These are phyloP conservation scores for Acanthurus tractus DNA, from an alignment of 2,797 vertebrate species.

Conservation along the genomic window DNA sequence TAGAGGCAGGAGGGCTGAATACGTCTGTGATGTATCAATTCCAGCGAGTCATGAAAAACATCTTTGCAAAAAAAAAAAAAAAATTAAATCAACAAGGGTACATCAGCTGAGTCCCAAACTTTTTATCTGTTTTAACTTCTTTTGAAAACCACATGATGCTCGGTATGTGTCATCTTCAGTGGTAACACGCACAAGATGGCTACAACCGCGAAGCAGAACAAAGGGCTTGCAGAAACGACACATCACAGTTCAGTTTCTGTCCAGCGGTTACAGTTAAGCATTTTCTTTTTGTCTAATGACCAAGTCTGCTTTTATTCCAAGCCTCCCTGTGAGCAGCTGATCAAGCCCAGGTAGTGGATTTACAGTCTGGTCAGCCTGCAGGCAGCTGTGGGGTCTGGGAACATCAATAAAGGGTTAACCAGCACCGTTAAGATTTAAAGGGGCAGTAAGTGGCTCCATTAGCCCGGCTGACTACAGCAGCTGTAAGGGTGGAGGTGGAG, in stretches of 20 bases:
- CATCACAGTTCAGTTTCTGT: conserved; percentile 48
- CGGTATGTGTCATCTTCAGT: conserved; percentile 42
- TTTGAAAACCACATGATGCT: conserved; percentile 52
- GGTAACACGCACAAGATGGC: conserved; percentile 53
- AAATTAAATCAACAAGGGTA: conserved; percentile 27
- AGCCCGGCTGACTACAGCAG: conserved; percentile 70
- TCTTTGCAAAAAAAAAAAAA: conserved; percentile 12
- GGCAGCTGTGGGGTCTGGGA: conserved; percentile 72
- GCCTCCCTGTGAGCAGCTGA: conserved; percentile 69
- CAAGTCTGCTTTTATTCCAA: conserved; percentile 71
- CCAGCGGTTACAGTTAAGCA: conserved; percentile 48
- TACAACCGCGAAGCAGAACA: conserved; percentile 55
- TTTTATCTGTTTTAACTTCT: conserved; percentile 38
- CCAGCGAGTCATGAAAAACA: conserved; percentile 32
- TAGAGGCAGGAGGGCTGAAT: conserved; percentile 31
- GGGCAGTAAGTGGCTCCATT: conserved; percentile 86
- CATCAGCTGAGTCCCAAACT: conserved; percentile 16
- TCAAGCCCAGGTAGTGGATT: conserved; percentile 73
- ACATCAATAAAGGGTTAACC: conserved; percentile 87
- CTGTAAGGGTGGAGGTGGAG: conserved; percentile 63
- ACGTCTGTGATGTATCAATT: conserved; percentile 35
- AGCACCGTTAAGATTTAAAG: conserved; percentile 85
- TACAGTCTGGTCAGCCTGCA: conserved; percentile 70
- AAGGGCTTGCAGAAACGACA: conserved; percentile 54
- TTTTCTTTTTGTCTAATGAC: conserved; percentile 67